These are phyloP conservation scores for Strix uralensis DNA, from an alignment of 2,113 vertebrate genomes.

Conservation along the genomic window DNA sequence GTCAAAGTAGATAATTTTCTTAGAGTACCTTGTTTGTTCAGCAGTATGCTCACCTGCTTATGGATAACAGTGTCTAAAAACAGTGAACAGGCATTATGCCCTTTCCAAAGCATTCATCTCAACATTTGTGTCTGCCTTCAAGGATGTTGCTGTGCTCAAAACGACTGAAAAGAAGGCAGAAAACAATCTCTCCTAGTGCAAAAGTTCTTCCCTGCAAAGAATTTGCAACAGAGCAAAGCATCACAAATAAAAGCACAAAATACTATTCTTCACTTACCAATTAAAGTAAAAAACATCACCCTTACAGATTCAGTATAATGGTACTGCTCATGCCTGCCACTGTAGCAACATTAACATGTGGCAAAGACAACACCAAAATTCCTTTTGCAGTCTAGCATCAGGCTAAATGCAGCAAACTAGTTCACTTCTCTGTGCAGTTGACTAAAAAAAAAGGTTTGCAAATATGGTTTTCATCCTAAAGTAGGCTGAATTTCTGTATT, in stretches of 20 bases:
- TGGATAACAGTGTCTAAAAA: neutral
- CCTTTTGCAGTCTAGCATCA: neutral
- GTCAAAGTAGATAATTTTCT: neutral
- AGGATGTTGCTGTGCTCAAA: neutral
- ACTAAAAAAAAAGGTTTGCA: neutral
- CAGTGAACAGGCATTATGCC: neutral
- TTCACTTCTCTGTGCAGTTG: rapidly evolving
- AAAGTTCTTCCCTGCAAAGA: neutral
- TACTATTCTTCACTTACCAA: neutral
- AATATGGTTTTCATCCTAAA: neutral
- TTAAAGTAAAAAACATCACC: neutral
- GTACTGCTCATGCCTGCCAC: neutral
- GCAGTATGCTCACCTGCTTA: neutral
- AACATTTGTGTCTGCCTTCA: neutral
- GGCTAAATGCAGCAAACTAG: neutral
- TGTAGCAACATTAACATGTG: neutral
- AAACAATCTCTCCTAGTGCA: neutral
- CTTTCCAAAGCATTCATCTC: neutral
- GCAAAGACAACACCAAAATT: neutral
- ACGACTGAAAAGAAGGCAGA: neutral
- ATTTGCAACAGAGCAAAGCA: neutral
- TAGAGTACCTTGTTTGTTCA: neutral
- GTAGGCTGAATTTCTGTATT: neutral
- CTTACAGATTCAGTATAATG: neutral
- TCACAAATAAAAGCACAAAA: neutral